phyloP scores from a whole-genome alignment of 2,113 vertebrate genomes.

The Agelaius tricolor region DNA sequence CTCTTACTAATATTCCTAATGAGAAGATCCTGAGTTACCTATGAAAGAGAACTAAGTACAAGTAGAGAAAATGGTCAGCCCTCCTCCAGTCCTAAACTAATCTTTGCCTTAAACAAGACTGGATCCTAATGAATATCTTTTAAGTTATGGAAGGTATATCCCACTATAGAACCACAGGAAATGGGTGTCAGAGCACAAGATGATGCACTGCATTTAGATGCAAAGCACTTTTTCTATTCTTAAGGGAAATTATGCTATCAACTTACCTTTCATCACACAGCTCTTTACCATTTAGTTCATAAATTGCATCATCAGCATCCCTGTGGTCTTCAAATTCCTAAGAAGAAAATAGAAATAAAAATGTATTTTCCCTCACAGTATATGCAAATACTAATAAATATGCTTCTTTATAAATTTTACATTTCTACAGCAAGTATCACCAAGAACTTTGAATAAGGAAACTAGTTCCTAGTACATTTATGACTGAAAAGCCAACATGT shows the following conservation, averaged over 20 bases:
- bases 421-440: neutral
- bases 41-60: neutral
- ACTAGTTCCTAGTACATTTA: neutral
- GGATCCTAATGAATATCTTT: neutral
- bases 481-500: neutral
- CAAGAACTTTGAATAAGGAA: neutral
- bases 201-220: neutral
- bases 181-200: neutral
- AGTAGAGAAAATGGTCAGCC: neutral
- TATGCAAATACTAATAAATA: neutral
- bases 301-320: slow-evolving; percentile 92
- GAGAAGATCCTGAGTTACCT: neutral
- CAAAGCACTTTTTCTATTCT: neutral
- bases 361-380: neutral
- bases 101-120: neutral
- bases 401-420: neutral
- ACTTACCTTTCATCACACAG: slow-evolving; percentile 88
- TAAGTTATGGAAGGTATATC: neutral
- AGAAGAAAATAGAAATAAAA: neutral
- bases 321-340: slow-evolving; percentile 93
- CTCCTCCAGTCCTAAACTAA: neutral
- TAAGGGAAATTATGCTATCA: neutral
- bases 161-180: neutral
- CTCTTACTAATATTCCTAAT: neutral
- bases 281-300: slow-evolving; percentile 91